Conservation (phyloP, 2,113 vertebrate genomes). For the Microcebus jonahi region DNA sequence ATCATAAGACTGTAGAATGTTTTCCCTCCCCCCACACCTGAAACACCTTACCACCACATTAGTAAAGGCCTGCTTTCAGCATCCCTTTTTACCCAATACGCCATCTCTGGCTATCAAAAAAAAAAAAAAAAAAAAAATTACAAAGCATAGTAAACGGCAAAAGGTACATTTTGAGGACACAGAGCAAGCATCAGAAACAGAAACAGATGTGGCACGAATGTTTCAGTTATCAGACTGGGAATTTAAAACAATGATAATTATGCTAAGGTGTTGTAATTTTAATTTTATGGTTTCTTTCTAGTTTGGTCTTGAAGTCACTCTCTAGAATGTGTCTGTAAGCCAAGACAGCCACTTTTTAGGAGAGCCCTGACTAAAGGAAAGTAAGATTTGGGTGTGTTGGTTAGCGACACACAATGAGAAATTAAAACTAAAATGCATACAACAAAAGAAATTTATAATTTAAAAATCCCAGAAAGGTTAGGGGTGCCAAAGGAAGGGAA, state of each 20-base stretch:
- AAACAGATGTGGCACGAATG: background rate
- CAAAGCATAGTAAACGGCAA: background rate
- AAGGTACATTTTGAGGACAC: background rate
- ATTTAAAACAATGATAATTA: background rate
- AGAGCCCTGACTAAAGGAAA: background rate
- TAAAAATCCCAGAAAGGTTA: background rate
- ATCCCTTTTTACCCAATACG: too few relatives aligned
- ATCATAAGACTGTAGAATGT: background rate
- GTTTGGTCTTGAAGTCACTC: background rate
- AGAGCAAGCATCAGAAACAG: background rate
- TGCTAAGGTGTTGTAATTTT: background rate
- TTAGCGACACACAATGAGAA: background rate
- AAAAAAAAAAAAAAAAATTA: background rate
- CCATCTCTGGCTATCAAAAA: background rate
- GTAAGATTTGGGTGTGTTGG: background rate
- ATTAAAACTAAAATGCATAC: background rate
- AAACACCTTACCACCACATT: background rate
- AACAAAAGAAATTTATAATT: background rate
- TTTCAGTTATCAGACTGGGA: background rate
- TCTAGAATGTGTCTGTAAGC: background rate
- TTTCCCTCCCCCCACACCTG: background rate
- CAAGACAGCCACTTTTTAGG: background rate
- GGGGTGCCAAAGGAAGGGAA: too few relatives aligned
- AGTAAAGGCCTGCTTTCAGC: background rate
- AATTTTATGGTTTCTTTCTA: background rate